These are phyloP conservation scores for Lagria hirta DNA, from an alignment of 2,888 invertebrate species.

Conservation along the genomic window DNA sequence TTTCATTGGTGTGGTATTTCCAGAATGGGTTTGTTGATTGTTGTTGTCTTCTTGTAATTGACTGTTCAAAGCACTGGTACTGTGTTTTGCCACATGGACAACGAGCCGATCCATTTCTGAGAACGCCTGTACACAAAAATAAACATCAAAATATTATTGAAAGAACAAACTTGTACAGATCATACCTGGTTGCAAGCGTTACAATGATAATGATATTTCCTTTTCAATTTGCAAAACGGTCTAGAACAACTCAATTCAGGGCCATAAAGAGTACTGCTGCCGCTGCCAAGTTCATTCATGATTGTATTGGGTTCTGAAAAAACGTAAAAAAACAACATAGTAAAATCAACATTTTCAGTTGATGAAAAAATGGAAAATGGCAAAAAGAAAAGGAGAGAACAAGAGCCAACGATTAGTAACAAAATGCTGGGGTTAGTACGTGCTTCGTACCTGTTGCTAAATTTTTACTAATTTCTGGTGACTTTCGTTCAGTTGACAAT, in stretches of 20 bases:
- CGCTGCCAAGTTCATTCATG: conserved; percentile 29
- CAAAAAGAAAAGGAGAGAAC: too few relatives aligned
- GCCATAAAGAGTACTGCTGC: conserved; percentile 61
- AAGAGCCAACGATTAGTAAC: conserved; percentile 23
- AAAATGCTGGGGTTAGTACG: conserved; percentile 35
- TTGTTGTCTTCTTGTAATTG: conserved; percentile 51
- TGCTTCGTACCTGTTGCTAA: conserved; percentile 58
- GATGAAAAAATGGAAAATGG: background rate
- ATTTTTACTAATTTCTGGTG: conserved; percentile 60
- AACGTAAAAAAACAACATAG: conserved; percentile 11
- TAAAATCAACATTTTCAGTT: background rate
- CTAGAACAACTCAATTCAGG: conserved; percentile 70
- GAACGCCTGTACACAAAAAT: conserved; percentile 59
- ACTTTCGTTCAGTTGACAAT: conserved; percentile 59
- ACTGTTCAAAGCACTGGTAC: conserved; percentile 59
- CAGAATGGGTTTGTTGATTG: conserved; percentile 38
- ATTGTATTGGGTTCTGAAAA: conserved; percentile 27
- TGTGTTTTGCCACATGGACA: conserved; percentile 72
- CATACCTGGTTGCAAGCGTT: conserved; percentile 72
- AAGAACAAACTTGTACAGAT: conserved; percentile 1
- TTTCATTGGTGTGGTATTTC: conserved; percentile 42
- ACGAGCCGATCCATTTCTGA: conserved; percentile 70
- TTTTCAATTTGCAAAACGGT: conserved; percentile 78
- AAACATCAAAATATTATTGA: conserved; percentile 4
- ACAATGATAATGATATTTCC: conserved; percentile 78